Conservation (phyloP, 2,797 vertebrate genomes). For the Clamator glandarius region DNA sequence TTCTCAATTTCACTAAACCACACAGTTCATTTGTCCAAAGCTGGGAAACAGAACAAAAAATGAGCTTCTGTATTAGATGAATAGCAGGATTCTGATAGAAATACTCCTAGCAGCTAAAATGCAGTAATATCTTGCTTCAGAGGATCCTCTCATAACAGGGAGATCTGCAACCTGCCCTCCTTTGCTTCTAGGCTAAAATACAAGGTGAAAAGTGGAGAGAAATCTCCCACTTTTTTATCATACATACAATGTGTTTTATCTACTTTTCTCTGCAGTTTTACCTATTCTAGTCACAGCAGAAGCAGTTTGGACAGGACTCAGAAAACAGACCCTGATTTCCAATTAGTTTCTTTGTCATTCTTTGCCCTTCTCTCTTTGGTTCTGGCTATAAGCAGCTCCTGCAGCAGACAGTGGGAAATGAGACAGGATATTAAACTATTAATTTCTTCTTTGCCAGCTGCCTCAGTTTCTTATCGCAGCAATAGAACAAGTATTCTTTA, state of each 20-base stretch:
- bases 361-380: background rate
- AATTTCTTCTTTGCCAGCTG: background rate
- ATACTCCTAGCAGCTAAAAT: background rate
- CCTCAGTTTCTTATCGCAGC: constrained; percentile 51
- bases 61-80: background rate
- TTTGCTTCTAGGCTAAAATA: background rate
- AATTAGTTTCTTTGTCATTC: constrained; percentile 49
- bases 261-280: background rate
- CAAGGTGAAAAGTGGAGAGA: background rate
- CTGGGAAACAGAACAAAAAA: background rate
- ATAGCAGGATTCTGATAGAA: background rate
- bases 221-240: background rate
- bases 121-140: background rate
- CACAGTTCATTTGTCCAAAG: background rate
- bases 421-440: constrained; percentile 56
- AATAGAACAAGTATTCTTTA: background rate
- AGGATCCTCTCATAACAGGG: background rate
- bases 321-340: constrained; percentile 22
- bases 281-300: background rate
- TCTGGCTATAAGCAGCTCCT: background rate
- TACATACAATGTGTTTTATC: background rate
- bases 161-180: background rate
- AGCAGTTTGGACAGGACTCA: background rate
- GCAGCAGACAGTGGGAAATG: background rate
- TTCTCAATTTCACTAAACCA: background rate